Conservation (phyloP, 2,113 vertebrate genomes). For the Oenanthe melanoleuca region DNA sequence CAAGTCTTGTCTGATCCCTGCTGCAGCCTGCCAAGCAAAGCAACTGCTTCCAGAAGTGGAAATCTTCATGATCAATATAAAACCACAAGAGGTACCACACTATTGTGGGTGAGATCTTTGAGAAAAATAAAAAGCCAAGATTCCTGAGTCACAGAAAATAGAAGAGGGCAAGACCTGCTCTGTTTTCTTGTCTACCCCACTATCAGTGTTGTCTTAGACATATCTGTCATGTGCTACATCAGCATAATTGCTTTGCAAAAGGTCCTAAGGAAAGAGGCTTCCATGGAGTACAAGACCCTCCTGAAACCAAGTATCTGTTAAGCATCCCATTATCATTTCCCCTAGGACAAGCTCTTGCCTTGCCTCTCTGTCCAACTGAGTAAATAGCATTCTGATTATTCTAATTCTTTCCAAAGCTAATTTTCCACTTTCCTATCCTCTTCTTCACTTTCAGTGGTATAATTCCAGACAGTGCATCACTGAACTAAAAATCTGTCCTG, state of each 20-base stretch:
- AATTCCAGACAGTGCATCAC: background rate
- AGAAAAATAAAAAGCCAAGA: background rate
- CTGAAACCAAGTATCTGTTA: background rate
- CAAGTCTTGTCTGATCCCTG: constrained; percentile 27
- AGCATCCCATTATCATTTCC: background rate
- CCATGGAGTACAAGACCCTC: background rate
- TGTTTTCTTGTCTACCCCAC: background rate
- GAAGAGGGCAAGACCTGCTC: background rate
- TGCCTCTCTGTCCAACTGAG: background rate
- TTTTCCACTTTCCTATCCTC: background rate
- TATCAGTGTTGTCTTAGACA: background rate
- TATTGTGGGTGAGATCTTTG: background rate
- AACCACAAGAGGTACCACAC: background rate
- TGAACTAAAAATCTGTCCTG: background rate
- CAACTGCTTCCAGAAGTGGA: constrained; percentile 16
- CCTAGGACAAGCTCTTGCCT: background rate
- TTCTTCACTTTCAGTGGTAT: background rate
- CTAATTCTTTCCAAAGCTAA: background rate
- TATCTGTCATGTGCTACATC: background rate
- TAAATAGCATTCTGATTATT: background rate
- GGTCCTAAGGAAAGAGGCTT: background rate
- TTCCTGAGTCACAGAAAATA: background rate
- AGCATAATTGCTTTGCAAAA: background rate
- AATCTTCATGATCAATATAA: constrained; percentile 35
- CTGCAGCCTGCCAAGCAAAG: constrained; percentile 32